These are phyloP conservation scores for Acrocephalus scirpaceus DNA, from an alignment of 2,797 vertebrate genomes.

Conservation along the genomic window DNA sequence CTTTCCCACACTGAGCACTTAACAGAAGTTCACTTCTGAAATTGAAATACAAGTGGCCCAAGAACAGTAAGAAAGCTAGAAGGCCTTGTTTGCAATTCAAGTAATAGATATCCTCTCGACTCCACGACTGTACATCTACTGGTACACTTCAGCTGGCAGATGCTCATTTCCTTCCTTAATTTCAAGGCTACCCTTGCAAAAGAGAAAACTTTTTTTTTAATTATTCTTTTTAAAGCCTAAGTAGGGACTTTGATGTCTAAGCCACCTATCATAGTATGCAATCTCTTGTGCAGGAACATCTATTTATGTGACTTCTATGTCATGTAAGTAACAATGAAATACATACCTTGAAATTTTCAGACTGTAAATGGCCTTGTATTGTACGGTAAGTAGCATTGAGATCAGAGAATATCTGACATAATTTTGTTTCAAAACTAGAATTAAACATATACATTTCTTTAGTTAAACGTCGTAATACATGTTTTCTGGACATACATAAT, in stretches of 20 bases:
- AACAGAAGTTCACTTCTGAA: background rate
- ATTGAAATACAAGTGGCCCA: background rate
- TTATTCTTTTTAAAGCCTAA: background rate
- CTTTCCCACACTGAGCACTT: background rate
- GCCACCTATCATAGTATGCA: background rate
- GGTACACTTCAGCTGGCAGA: background rate
- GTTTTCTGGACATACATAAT: conserved; percentile 33
- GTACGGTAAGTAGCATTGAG: conserved; percentile 95
- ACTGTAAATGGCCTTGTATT: conserved; percentile 98
- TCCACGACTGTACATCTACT: background rate
- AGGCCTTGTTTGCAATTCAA: background rate
- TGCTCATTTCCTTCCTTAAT: background rate
- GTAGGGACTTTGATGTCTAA: background rate
- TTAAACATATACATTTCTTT: conserved; percentile 70
- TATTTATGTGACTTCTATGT: conserved; percentile 33
- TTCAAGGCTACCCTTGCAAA: background rate
- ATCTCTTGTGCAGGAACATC: conserved; percentile 17
- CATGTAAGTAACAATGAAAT: conserved; percentile 47
- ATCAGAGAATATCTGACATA: conserved; percentile 97
- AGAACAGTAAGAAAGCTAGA: background rate
- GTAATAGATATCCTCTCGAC: background rate
- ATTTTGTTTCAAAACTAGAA: conserved; percentile 96
- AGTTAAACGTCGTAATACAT: conserved; percentile 38
- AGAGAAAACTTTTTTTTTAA: background rate
- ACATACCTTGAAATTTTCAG: conserved; percentile 97